Evolutionary conservation across 2,113 vertebrate species (phyloP).

Genomic region (Silurus glanis): DNA sequence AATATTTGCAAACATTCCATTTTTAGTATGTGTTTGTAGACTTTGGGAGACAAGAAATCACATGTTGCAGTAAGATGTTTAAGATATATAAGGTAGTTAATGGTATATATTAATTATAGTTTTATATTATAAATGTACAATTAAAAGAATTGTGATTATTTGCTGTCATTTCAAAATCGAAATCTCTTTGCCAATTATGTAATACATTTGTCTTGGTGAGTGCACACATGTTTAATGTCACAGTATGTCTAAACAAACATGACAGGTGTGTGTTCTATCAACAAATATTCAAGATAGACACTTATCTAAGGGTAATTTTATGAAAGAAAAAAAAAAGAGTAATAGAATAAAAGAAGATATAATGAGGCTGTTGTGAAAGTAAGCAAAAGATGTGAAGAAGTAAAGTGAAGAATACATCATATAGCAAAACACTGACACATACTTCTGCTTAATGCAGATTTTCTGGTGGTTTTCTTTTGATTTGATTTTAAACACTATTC

Average conservation of each 20-base stretch:
- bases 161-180: not conserved
- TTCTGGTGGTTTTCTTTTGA: not conserved
- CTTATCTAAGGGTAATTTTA: no score
- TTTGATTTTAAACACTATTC: not conserved
- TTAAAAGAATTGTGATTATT: not conserved
- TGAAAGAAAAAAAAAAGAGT: not conserved
- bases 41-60: not conserved
- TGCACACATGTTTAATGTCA: not conserved
- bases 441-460: not conserved
- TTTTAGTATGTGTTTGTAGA: conserved; percentile 41
- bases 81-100: no score
- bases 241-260: not conserved
- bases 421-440: not conserved
- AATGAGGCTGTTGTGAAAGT: no score
- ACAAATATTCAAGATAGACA: no score
- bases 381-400: not conserved
- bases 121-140: not conserved
- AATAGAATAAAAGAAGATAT: not conserved
- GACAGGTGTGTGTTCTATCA: not conserved
- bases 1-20: conserved; percentile 51
- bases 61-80: not conserved
- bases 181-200: not conserved
- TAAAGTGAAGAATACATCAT: not conserved
- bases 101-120: not conserved
- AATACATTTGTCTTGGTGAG: not conserved